A percentile compares a stretch with the other conserved stretches of the same genome.
phyloP scores from a whole-genome alignment of 1,140 invertebrate genomes.

The Arctopsyche grandis region DNA sequence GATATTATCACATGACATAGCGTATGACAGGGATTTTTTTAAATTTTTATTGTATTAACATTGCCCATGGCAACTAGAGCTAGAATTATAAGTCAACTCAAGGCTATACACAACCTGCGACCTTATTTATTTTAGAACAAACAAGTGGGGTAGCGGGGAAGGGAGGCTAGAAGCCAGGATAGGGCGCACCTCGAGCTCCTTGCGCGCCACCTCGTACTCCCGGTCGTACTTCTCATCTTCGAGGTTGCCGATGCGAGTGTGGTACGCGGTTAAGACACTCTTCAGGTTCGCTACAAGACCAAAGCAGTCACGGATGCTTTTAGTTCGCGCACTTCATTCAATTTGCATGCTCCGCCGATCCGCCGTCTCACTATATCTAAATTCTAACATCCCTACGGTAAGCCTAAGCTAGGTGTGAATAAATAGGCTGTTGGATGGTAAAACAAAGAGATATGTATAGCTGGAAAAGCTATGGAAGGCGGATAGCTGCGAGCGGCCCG shows the following conservation, averaged over 20 bases:
- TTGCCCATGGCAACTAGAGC: conserved; percentile 46
- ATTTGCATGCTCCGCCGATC: conserved; percentile 51
- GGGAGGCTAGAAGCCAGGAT: conserved; percentile 41
- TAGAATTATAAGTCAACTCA: conserved; percentile 52
- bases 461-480: conserved; percentile 37
- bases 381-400: conserved; percentile 29
- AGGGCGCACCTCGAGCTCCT: conserved; percentile 85
- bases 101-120: conserved; percentile 55
- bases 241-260: conserved; percentile 85
- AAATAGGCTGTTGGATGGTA: conserved; percentile 13
- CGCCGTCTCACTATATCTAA: conserved; percentile 39
- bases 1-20: conserved; percentile 50
- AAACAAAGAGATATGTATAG: conserved; percentile 21
- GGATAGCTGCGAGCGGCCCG: conserved; percentile 26
- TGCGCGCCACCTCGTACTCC: conserved; percentile 92
- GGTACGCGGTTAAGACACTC: conserved; percentile 86
- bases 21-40: conserved; percentile 42
- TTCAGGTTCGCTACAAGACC: conserved; percentile 80
- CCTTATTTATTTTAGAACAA: conserved; percentile 49
- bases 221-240: conserved; percentile 97
- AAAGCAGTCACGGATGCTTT: conserved; percentile 60
- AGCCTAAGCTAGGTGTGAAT: conserved; percentile 31
- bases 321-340: conserved; percentile 56
- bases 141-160: conserved; percentile 48
- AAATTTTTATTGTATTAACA: not conserved